phyloP scores from a whole-genome alignment of 1,140 invertebrate genomes.

The Nylanderia fulva region DNA sequence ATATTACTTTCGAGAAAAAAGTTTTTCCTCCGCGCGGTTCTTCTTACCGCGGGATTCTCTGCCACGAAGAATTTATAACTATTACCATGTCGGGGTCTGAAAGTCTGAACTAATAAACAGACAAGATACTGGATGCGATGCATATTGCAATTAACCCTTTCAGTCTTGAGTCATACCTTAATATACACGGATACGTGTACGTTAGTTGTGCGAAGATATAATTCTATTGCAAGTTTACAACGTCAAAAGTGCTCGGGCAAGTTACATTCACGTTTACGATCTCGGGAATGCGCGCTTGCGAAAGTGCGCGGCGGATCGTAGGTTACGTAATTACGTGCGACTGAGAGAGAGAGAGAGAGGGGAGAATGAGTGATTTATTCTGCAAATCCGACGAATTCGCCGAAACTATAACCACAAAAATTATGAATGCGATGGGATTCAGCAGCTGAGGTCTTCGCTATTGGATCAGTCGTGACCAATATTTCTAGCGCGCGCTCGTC shows the following conservation, averaged over 20 bases:
- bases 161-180: slow-evolving; percentile 30
- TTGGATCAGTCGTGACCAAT: slow-evolving; percentile 2
- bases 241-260: slow-evolving; percentile 23
- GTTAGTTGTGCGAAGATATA: slow-evolving; percentile 3
- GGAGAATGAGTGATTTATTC: slow-evolving; percentile 21
- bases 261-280: slow-evolving; percentile 17
- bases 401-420: slow-evolving; percentile 4
- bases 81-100: no score
- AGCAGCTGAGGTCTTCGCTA: neutral
- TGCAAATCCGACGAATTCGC: neutral
- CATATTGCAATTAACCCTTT: slow-evolving; percentile 43
- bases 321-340: neutral
- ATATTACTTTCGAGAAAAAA: slow-evolving; percentile 24
- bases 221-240: slow-evolving; percentile 44
- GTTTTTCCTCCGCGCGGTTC: neutral
- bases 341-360: neutral
- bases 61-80: slow-evolving; percentile 33
- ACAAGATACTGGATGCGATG: neutral
- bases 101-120: slow-evolving; percentile 23
- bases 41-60: neutral
- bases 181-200: neutral
- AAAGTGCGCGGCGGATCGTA: neutral
- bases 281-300: neutral
- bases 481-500: slow-evolving; percentile 38
- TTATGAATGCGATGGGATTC: neutral